A percentile compares a stretch with the other conserved stretches of the same genome.
Evolutionary conservation across 2,113 vertebrate species (phyloP).

Genomic region (Austrofundulus limnaeus): DNA sequence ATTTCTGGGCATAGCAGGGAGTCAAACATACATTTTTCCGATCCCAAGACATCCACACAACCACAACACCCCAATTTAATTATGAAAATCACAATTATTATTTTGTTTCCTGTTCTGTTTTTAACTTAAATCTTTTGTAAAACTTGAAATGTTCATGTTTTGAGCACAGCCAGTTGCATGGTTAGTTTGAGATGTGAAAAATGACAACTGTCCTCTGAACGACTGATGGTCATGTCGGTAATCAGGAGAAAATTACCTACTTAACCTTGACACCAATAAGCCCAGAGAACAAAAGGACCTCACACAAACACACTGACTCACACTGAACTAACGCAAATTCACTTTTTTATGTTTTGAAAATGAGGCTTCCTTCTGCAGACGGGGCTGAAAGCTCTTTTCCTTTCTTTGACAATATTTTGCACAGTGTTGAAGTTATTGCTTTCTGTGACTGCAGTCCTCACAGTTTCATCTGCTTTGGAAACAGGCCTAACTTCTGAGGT

Average conservation of each 20-base stretch:
- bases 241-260: conserved; percentile 51
- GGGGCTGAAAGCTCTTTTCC: not conserved
- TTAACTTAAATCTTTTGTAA: not conserved
- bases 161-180: conserved; percentile 37
- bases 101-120: too few relatives aligned
- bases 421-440: not conserved
- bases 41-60: too few relatives aligned
- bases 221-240: conserved; percentile 58
- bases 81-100: too few relatives aligned
- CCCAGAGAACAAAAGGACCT: not conserved
- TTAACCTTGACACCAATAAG: conserved; percentile 47
- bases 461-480: conserved; percentile 17
- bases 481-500: conserved; percentile 5
- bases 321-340: not conserved
- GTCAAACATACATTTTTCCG: too few relatives aligned
- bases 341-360: not conserved
- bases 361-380: not conserved
- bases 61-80: too few relatives aligned
- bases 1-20: too few relatives aligned
- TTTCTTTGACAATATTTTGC: not conserved
- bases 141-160: conserved; percentile 27
- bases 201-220: conserved; percentile 39
- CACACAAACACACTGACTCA: too few relatives aligned
- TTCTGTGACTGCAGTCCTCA: conserved; percentile 1
- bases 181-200: conserved; percentile 63